Conservation (phyloP, 2,113 vertebrate genomes). For the Smithornis capensis region DNA sequence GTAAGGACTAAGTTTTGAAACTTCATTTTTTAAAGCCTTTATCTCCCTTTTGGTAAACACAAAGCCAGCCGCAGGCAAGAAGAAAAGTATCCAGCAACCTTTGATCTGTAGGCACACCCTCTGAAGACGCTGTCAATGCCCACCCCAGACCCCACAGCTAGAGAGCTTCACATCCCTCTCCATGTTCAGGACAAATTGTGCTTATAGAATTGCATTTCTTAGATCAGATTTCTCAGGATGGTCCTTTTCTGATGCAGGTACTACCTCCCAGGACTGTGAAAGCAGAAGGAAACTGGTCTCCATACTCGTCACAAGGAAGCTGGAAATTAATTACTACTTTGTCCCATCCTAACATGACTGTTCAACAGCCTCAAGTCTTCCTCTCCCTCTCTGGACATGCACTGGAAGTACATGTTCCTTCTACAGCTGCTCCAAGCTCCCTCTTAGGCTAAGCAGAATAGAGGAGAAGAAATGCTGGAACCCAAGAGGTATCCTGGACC, state of each 20-base stretch:
- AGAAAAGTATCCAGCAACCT: background rate
- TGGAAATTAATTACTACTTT: background rate
- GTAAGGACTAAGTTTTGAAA: background rate
- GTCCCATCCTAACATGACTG: background rate
- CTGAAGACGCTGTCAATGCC: background rate
- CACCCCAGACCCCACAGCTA: background rate
- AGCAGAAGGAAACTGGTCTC: background rate
- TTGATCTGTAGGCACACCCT: background rate
- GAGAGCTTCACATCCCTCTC: background rate
- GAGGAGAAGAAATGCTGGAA: background rate
- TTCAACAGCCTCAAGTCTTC: background rate
- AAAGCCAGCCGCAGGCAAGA: background rate
- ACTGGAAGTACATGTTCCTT: background rate
- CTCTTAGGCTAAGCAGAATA: background rate
- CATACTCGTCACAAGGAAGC: background rate
- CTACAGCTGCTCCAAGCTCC: background rate
- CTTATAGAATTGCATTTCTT: background rate
- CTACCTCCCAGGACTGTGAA: background rate
- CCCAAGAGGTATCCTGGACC: background rate
- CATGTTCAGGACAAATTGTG: background rate
- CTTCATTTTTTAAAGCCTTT: background rate
- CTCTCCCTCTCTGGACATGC: background rate
- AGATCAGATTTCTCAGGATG: background rate
- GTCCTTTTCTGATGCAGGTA: background rate
- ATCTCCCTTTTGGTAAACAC: background rate